Percentiles rank a stretch among this genome's conserved stretches.
These are phyloP conservation scores for Nyctibius bracteatus DNA, from an alignment of 2,113 vertebrate genomes.

Conservation along the genomic window DNA sequence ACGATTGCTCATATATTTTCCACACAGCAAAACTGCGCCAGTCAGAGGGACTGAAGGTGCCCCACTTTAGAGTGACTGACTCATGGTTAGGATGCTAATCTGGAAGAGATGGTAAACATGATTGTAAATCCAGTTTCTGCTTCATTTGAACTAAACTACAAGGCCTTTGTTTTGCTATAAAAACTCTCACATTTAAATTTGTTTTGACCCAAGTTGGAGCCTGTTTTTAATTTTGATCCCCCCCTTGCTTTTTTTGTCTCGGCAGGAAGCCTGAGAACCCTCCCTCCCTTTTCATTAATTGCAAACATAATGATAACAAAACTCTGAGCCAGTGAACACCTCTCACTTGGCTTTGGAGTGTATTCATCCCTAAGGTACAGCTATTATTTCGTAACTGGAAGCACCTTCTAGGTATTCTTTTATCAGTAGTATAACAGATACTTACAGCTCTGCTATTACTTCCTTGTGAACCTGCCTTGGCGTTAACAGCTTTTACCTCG, in stretches of 20 bases:
- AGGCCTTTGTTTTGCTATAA: background rate
- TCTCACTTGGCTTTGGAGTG: constrained; percentile 29
- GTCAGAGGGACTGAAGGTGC: background rate
- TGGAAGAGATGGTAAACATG: background rate
- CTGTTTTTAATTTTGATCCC: background rate
- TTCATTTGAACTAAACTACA: background rate
- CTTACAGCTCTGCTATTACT: background rate
- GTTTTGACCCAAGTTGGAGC: background rate
- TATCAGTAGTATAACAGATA: background rate
- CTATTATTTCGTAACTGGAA: constrained; percentile 15
- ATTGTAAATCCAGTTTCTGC: constrained; percentile 12
- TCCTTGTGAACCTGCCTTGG: background rate
- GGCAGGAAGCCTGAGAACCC: background rate
- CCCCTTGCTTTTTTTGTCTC: background rate
- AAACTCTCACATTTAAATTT: background rate
- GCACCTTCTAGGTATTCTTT: constrained; percentile 20
- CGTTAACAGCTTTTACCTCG: background rate
- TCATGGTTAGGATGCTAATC: background rate
- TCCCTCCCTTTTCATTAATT: background rate
- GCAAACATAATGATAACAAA: background rate
- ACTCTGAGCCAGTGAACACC: background rate
- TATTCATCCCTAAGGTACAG: constrained; percentile 38
- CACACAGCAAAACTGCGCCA: background rate
- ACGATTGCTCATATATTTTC: background rate
- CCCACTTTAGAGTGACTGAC: background rate